Conservation (phyloP, 2,797 vertebrate genomes). For the Columba guinea region DNA sequence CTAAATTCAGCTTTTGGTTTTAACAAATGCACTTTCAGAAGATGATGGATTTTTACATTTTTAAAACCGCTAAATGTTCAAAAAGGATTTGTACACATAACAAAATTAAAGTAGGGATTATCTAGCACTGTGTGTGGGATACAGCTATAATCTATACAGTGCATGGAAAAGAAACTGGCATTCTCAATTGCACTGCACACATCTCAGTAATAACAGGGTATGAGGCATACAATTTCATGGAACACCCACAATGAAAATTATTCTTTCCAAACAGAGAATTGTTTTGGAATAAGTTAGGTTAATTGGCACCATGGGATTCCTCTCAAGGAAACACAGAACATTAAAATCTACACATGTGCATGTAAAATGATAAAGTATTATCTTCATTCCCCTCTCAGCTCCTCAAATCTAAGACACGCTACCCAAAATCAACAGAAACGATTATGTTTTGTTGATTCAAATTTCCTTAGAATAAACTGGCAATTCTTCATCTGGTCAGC, state of each 20-base stretch:
- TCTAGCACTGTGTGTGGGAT: constrained; percentile 84
- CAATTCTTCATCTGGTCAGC: constrained; percentile 65
- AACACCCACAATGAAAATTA: constrained; percentile 88
- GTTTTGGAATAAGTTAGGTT: constrained; percentile 92
- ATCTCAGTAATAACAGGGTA: constrained; percentile 83
- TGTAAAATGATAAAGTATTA: constrained; percentile 86
- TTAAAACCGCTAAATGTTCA: constrained; percentile 72
- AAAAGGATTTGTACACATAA: constrained; percentile 76
- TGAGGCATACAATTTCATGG: constrained; percentile 83
- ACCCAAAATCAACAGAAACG: constrained; percentile 83
- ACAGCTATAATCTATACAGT: constrained; percentile 75
- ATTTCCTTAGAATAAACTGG: constrained; percentile 82
- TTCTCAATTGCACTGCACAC: constrained; percentile 76
- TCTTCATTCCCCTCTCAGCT: constrained; percentile 76
- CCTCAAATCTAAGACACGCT: constrained; percentile 71
- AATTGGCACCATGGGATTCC: constrained; percentile 92
- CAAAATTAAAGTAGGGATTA: constrained; percentile 80
- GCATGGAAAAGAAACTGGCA: constrained; percentile 75
- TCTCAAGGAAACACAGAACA: constrained; percentile 90
- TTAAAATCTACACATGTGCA: constrained; percentile 89
- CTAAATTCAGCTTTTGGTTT: constrained; percentile 71
- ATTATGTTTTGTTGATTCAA: constrained; percentile 84
- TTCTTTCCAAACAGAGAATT: constrained; percentile 90
- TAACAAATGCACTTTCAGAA: constrained; percentile 64
- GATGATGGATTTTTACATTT: constrained; percentile 71